Evolutionary conservation across 30 jellyfish, hydroid and myxozoan species (phyloP), one percentile per base, ranked within the genome.

Genomic region (Pelagia noctiluca): DNA sequence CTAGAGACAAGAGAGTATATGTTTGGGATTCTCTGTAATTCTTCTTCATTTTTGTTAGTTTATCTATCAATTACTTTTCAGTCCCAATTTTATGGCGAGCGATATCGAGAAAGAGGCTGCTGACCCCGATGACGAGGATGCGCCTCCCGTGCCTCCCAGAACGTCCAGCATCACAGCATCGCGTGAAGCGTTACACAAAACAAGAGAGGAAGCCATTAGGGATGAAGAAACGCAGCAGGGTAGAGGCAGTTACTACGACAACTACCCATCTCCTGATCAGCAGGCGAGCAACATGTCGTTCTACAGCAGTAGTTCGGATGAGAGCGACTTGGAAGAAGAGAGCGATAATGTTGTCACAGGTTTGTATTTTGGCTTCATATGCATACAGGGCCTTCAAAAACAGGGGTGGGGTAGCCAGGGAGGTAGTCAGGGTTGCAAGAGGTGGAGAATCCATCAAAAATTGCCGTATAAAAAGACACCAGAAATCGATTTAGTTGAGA

Each of bases 101-200:
- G 78, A 50, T 21, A 48, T 34, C 35, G 77, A 36, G 31, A 18
- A 60, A 2, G 67, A 54, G 24, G 78, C 7, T 7, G 21, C 50
- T 42, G 23, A 52, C 1, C 75, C 71, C 73, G 73, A 34, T 25
- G 88, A 48, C 12, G 78, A 29, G 30, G 30, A 63, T 30, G 74
- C 96, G 10, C 96, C 96, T n/a, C 96, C 96, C 1, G 77, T 86
- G 37, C 96, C 96, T 7, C 96, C 96, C 19, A 64, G 96, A 29
- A 72, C 96, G 23, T 83, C 93, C 0, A 86, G 96, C 42, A 86
- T 86, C 0, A 8, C 84, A n/a, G 90, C 90, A 24, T 77, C 88
- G 7, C 88, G 62, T 12, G 42, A 71, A 37, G 57, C 21, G 49
- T 24, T 33, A 34, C 2, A 53, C 31, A 16, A 22, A 22, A 67